Conservation (phyloP, 2,113 vertebrate genomes). For the Crotalus horridus region DNA sequence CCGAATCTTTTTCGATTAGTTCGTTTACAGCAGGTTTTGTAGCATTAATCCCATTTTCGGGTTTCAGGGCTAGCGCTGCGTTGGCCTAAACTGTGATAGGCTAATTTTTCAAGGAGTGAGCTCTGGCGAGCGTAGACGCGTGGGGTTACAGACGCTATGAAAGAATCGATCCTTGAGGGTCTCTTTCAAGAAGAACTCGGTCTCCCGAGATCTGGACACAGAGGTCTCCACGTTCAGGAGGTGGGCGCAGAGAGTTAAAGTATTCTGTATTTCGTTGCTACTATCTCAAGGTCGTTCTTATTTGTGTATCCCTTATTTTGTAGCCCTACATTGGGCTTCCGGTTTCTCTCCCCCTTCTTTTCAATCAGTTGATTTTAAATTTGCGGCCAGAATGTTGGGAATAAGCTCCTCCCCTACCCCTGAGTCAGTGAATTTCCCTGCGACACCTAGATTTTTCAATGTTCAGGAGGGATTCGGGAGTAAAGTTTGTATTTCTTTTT, state of each 20-base stretch:
- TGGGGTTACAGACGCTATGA: not conserved
- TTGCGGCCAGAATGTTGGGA: not conserved
- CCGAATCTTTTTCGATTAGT: not conserved
- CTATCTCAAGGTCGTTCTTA: not conserved
- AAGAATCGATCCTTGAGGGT: not conserved
- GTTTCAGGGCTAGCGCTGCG: not conserved
- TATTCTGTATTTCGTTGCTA: not conserved
- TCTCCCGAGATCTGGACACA: too few relatives aligned
- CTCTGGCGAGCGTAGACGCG: not conserved
- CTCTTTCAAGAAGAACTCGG: not conserved
- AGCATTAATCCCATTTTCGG: not conserved
- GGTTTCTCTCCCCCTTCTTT: too few relatives aligned
- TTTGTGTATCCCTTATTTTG: not conserved
- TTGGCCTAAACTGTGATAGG: not conserved
- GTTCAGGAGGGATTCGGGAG: not conserved
- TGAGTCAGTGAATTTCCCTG: not conserved
- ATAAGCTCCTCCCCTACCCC: not conserved
- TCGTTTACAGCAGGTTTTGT: not conserved
- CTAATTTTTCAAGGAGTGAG: not conserved
- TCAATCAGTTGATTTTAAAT: not conserved
- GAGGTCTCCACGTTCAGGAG: not conserved
- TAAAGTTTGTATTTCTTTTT: not conserved
- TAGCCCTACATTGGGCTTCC: not conserved
- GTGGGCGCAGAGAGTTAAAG: not conserved
- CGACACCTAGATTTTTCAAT: not conserved